Percentiles rank a stretch among this genome's conserved stretches.
These are phyloP conservation scores for Acrobasis suavella DNA, from an alignment of 2,888 invertebrate genomes.

Conservation along the genomic window DNA sequence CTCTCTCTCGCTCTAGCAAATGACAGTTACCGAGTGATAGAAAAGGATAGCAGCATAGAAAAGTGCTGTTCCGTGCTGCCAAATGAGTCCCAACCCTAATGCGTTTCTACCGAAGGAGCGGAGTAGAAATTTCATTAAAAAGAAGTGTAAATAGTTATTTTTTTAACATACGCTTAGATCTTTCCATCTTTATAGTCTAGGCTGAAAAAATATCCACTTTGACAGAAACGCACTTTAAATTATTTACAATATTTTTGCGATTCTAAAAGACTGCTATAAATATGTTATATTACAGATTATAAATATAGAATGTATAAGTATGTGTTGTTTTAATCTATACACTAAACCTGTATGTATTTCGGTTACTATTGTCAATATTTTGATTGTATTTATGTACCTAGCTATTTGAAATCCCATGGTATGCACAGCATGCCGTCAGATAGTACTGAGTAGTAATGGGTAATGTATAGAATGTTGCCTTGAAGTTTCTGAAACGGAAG, in stretches of 20 bases:
- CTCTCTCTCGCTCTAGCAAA: no score
- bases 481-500: slow-evolving; percentile 78
- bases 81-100: no score
- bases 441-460: slow-evolving; percentile 95
- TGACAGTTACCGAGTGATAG: no score
- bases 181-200: not conserved
- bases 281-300: not conserved
- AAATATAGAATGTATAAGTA: not conserved
- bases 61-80: no score
- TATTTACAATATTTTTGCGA: not conserved
- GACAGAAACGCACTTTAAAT: not conserved
- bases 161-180: no score
- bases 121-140: no score
- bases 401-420: slow-evolving; percentile 93
- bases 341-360: no score
- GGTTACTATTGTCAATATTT: no score
- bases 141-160: no score
- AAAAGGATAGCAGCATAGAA: no score
- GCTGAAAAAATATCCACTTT: not conserved
- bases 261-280: not conserved
- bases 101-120: no score
- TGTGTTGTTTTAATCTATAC: not conserved
- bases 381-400: no score
- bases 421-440: slow-evolving; percentile 95
- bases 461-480: slow-evolving; percentile 89